phyloP scores from a whole-genome alignment of 2,113 vertebrate genomes.

The Turnix velox region DNA sequence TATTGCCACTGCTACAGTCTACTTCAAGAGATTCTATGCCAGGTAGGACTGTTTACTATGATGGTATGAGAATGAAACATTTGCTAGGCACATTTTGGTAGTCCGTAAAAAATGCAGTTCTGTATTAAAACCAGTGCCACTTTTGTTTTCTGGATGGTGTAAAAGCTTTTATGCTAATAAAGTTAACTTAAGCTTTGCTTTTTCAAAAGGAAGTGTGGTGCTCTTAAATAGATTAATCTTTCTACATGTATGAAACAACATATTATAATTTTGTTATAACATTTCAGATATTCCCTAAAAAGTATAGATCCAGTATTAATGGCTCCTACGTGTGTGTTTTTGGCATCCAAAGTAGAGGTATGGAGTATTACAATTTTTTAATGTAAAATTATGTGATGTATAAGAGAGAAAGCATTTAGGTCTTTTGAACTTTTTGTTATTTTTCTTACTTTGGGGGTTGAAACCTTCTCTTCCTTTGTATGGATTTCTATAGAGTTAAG shows the following conservation, averaged over 20 bases:
- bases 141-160: slow-evolving; percentile 59
- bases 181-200: slow-evolving; percentile 59
- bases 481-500: slow-evolving; percentile 36
- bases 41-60: slow-evolving; percentile 79
- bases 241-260: slow-evolving; percentile 50
- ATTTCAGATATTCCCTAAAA: slow-evolving; percentile 94
- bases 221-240: slow-evolving; percentile 54
- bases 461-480: slow-evolving; percentile 14
- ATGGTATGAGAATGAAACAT: slow-evolving; percentile 37
- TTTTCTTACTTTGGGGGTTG: slow-evolving; percentile 47
- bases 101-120: slow-evolving; percentile 50
- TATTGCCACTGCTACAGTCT: slow-evolving; percentile 98
- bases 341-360: slow-evolving; percentile 99
- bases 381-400: slow-evolving; percentile 59
- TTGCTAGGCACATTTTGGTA: slow-evolving; percentile 60
- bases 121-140: slow-evolving; percentile 43
- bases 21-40: slow-evolving; percentile 99
- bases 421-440: slow-evolving; percentile 16
- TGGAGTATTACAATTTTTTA: slow-evolving; percentile 64
- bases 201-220: slow-evolving; percentile 61
- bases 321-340: slow-evolving; percentile 99
- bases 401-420: slow-evolving; percentile 16
- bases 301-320: slow-evolving; percentile 99
- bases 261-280: slow-evolving; percentile 62
- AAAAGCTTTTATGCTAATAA: slow-evolving; percentile 57